Percentiles rank a stretch among this genome's conserved stretches.
Evolutionary conservation across 92 coral and sea anemone genomes (phyloP).

Genomic region (Porites rus): DNA sequence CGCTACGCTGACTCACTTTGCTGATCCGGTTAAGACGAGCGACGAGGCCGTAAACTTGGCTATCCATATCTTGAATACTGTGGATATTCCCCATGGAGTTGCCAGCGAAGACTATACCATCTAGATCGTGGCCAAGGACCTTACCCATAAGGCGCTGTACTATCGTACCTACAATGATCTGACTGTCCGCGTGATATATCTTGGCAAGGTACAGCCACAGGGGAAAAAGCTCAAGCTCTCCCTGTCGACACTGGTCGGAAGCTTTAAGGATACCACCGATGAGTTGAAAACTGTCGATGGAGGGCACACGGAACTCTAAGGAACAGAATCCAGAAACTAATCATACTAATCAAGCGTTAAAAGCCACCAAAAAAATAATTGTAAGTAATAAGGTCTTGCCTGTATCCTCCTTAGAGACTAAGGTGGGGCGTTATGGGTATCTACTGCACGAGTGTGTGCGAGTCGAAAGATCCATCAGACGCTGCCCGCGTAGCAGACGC

Average conservation of each 20-base stretch:
- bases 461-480: too few species aligned
- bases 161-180: conserved; percentile 42
- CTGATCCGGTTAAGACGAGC: conserved; percentile 1
- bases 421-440: too few species aligned
- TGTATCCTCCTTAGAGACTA: too few species aligned
- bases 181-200: conserved; percentile 39
- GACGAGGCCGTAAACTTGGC: conserved; percentile 34
- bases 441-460: too few species aligned
- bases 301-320: conserved; percentile 2
- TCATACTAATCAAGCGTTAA: too few species aligned
- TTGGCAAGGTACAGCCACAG: conserved; percentile 2
- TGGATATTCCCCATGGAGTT: conserved; percentile 32
- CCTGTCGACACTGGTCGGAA: background rate
- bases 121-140: conserved; percentile 45
- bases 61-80: conserved; percentile 32
- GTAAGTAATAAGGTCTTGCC: too few species aligned
- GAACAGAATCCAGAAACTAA: background rate
- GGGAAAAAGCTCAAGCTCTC: conserved; percentile 15
- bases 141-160: conserved; percentile 20
- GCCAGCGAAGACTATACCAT: conserved; percentile 10
- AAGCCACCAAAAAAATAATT: too few species aligned
- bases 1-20: conserved; percentile 14
- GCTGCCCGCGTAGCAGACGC: too few species aligned
- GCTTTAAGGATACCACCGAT: conserved; percentile 20
- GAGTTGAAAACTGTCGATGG: background rate